A percentile compares a stretch with the other conserved stretches of the same genome.
Evolutionary conservation across 2,797 vertebrate genomes (phyloP).

Genomic region (Liasis olivaceus): DNA sequence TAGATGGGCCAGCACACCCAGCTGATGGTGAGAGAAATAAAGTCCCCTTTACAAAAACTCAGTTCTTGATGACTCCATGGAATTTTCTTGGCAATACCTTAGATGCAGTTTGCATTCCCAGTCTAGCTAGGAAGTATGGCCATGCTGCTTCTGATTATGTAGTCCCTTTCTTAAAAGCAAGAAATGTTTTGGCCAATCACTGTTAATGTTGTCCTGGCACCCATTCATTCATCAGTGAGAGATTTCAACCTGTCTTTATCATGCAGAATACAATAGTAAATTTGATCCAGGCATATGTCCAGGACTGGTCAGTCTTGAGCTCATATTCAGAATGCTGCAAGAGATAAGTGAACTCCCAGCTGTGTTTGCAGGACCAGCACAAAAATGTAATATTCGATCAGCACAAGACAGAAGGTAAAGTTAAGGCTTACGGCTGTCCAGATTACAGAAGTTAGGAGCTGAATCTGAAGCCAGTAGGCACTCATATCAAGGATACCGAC

Average conservation of each 20-base stretch:
- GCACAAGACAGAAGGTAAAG: neutral
- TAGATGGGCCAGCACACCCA: neutral
- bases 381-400: neutral
- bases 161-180: neutral
- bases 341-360: neutral
- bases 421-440: neutral
- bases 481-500: too few relatives aligned
- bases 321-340: neutral
- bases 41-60: too few relatives aligned
- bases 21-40: too few relatives aligned
- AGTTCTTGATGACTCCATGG: too few relatives aligned
- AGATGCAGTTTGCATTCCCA: neutral
- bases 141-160: neutral
- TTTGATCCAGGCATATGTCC: neutral
- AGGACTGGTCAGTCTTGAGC: neutral
- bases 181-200: neutral
- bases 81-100: neutral
- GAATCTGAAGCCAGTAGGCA: neutral
- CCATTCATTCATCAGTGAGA: neutral
- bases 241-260: neutral
- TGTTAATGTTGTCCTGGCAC: neutral
- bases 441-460: neutral
- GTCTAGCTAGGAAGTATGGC: neutral
- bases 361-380: neutral
- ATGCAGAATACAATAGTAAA: neutral